These are phyloP conservation scores for Callipepla californica DNA, from an alignment of 2,113 vertebrate species.

Conservation along the genomic window DNA sequence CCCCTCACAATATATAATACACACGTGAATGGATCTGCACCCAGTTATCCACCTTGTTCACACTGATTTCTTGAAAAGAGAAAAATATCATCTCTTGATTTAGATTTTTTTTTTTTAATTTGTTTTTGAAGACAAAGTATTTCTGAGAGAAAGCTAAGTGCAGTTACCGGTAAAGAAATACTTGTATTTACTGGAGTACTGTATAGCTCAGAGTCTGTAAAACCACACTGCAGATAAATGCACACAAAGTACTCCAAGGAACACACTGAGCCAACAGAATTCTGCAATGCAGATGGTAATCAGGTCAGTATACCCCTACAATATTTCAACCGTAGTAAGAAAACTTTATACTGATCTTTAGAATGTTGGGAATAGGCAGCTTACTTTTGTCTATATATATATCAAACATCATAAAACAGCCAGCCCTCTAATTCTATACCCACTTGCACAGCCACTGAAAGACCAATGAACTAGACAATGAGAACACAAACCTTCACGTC, in stretches of 20 bases:
- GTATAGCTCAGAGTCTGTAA: not conserved
- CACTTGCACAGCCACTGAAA: not conserved
- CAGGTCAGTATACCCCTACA: not conserved
- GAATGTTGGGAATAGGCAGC: not conserved
- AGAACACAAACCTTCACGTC: not conserved
- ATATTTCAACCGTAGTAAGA: rapidly evolving
- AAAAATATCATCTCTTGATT: not conserved
- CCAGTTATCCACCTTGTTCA: not conserved
- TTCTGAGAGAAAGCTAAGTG: not conserved
- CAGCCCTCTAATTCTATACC: not conserved
- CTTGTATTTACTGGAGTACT: not conserved
- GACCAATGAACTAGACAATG: not conserved
- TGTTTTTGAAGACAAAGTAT: not conserved
- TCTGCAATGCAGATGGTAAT: not conserved
- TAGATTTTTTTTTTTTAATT: not conserved
- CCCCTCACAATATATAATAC: rapidly evolving
- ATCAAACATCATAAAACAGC: not conserved
- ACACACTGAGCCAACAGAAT: not conserved
- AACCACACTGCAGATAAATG: not conserved
- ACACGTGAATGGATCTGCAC: not conserved
- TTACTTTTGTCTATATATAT: not conserved
- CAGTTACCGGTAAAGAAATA: not conserved
- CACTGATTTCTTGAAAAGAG: rapidly evolving
- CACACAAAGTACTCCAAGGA: not conserved
- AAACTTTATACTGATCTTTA: not conserved